A percentile compares a stretch with the other conserved stretches of the same genome.
These are phyloP conservation scores for Montipora capricornis DNA, from an alignment of 64 coral and sea anemone genomes.

Conservation along the genomic window DNA sequence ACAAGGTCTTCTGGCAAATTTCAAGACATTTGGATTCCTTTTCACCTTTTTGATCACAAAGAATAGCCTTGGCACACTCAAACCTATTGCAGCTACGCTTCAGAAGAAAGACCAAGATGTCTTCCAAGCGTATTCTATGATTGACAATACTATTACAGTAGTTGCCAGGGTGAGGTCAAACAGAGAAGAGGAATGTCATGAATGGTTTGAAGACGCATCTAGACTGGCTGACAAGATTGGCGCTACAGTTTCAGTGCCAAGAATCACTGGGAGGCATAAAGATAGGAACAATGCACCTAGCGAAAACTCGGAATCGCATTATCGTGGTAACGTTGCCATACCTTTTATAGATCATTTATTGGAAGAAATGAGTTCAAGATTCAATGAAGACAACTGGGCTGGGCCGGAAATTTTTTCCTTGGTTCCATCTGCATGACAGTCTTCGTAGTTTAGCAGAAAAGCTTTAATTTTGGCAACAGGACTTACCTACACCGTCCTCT, in stretches of 20 bases:
- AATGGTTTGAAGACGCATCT: conserved; percentile 42
- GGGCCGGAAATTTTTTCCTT: conserved; percentile 43
- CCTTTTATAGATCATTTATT: conserved; percentile 71
- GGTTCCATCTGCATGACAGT: conserved; percentile 38
- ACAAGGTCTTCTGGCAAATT: conserved; percentile 68
- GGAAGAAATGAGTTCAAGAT: conserved; percentile 47
- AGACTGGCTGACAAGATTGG: conserved; percentile 12
- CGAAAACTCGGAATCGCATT: conserved; percentile 51
- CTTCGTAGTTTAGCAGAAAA: conserved; percentile 37
- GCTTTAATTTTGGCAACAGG: conserved; percentile 62
- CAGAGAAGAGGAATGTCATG: conserved; percentile 29
- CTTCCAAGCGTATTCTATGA: conserved; percentile 49
- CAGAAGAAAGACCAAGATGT: background rate
- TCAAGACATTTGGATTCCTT: conserved; percentile 63
- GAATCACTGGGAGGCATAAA: conserved; percentile 46
- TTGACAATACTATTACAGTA: conserved; percentile 39
- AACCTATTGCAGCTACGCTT: background rate
- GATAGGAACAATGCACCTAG: conserved; percentile 43
- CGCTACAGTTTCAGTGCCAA: background rate
- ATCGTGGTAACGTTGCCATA: conserved; percentile 55
- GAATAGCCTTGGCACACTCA: conserved; percentile 50
- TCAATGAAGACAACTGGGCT: conserved; percentile 50
- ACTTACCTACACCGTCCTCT: conserved; percentile 21
- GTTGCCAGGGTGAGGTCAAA: conserved; percentile 9
- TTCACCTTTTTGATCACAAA: conserved; percentile 63